Conservation (phyloP, 2,888 invertebrate genomes). For the Lycaena phlaeas region DNA sequence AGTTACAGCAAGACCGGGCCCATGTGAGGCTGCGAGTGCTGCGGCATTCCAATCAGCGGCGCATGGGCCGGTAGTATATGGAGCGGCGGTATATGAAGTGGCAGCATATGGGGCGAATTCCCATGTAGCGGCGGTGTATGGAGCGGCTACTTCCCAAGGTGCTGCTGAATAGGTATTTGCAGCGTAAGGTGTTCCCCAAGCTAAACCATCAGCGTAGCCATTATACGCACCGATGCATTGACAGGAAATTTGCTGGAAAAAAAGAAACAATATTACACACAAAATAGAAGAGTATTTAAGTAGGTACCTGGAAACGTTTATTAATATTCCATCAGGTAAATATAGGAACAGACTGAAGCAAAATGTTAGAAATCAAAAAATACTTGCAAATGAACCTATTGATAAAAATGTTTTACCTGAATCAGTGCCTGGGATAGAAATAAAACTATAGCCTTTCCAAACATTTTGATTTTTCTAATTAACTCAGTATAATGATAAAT, state of each 20-base stretch:
- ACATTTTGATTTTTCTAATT: not conserved
- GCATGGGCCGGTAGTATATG: not conserved
- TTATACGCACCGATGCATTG: slow-evolving; percentile 6
- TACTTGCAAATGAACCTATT: too few species aligned
- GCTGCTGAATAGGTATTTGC: not conserved
- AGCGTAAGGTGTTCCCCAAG: not conserved
- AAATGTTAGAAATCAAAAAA: too few species aligned
- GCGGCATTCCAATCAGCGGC: slow-evolving; percentile 6
- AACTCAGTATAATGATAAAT: not conserved
- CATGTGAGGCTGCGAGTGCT: slow-evolving; percentile 14
- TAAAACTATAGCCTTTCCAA: not conserved
- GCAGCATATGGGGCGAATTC: not conserved
- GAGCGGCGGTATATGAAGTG: not conserved
- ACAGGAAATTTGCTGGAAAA: slow-evolving; percentile 10
- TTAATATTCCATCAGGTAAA: too few species aligned
- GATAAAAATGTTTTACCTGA: not conserved
- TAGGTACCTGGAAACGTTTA: too few species aligned
- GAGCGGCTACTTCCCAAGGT: not conserved
- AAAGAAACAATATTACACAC: too few species aligned
- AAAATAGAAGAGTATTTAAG: too few species aligned
- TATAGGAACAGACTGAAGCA: too few species aligned
- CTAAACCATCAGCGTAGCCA: not conserved
- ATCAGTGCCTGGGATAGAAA: not conserved
- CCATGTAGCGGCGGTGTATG: not conserved
- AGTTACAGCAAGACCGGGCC: slow-evolving; percentile 21